Evolutionary conservation across 2,888 invertebrate genomes (phyloP).

Genomic region (Cryptus armator): DNA sequence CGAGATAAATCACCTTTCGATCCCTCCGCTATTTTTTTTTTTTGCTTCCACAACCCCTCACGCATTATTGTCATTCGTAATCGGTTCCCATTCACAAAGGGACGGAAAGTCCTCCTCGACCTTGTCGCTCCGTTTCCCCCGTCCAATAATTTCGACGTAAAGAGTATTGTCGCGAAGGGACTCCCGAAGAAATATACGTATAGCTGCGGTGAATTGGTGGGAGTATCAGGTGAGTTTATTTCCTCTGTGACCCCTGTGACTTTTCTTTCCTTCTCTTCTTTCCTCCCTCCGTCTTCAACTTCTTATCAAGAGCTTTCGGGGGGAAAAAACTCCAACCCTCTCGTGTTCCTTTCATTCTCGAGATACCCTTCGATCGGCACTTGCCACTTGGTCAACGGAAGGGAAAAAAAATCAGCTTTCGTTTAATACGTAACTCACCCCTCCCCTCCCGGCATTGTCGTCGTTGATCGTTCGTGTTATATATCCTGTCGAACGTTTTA

Average conservation of each 20-base stretch:
- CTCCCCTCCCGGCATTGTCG: slow-evolving; percentile 30
- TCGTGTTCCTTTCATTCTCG: slow-evolving; percentile 24
- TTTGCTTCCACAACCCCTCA: background rate
- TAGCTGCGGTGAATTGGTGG: slow-evolving; percentile 7
- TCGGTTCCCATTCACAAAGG: slow-evolving; percentile 50
- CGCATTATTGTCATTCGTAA: slow-evolving; percentile 52
- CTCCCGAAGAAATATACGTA: slow-evolving; percentile 9
- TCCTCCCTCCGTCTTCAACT: slow-evolving; percentile 26
- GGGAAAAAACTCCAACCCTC: slow-evolving; percentile 5
- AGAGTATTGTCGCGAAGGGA: slow-evolving; percentile 24
- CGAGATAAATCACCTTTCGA: slow-evolving; percentile 22
- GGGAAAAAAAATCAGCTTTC: slow-evolving; percentile 31
- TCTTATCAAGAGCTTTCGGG: slow-evolving; percentile 15
- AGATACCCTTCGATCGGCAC: background rate
- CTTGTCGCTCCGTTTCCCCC: slow-evolving; percentile 7
- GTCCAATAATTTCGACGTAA: slow-evolving; percentile 31
- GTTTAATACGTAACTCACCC: slow-evolving; percentile 14
- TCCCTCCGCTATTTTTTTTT: background rate
- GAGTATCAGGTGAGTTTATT: slow-evolving; percentile 49
- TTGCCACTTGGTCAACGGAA: slow-evolving; percentile 8
- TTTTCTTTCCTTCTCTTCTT: slow-evolving; percentile 17
- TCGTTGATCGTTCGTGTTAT: slow-evolving; percentile 12
- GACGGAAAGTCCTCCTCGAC: slow-evolving; percentile 44
- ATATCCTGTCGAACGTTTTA: slow-evolving; percentile 35
- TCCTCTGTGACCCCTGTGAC: slow-evolving; percentile 36